These are phyloP conservation scores for Tachyglossus aculeatus DNA, from an alignment of 2,797 vertebrate species.

Conservation along the genomic window DNA sequence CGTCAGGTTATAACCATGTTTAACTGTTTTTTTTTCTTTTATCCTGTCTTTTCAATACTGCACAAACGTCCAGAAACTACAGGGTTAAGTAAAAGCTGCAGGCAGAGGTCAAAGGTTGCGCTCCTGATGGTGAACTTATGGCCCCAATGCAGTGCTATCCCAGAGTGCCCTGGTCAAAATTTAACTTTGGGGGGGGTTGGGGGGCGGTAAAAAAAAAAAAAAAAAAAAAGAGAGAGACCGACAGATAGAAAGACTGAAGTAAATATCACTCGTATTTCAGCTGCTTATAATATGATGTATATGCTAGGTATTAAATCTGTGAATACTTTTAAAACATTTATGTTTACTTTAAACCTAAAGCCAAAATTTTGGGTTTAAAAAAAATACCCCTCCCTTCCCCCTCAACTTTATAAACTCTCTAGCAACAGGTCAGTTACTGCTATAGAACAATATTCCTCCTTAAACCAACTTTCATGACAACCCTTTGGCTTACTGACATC, in stretches of 20 bases:
- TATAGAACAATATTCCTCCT: slow-evolving; percentile 67
- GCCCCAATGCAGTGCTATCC: slow-evolving; percentile 77
- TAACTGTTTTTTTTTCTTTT: slow-evolving; percentile 78
- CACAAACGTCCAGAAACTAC: slow-evolving; percentile 85
- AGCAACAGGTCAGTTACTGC: slow-evolving; percentile 71
- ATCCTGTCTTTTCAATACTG: slow-evolving; percentile 85
- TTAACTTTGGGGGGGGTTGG: slow-evolving; percentile 45
- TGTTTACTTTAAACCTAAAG: slow-evolving; percentile 77
- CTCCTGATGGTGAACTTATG: slow-evolving; percentile 73
- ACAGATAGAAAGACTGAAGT: slow-evolving; percentile 73
- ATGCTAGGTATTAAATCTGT: slow-evolving; percentile 78
- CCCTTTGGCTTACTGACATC: slow-evolving; percentile 60
- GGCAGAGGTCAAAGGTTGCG: slow-evolving; percentile 75
- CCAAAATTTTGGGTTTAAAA: slow-evolving; percentile 65
- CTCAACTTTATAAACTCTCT: slow-evolving; percentile 73
- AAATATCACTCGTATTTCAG: slow-evolving; percentile 77
- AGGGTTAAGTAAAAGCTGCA: slow-evolving; percentile 82
- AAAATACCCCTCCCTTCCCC: slow-evolving; percentile 61
- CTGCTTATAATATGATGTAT: slow-evolving; percentile 70
- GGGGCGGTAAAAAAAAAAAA: slow-evolving; percentile 37
- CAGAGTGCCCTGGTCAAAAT: slow-evolving; percentile 69
- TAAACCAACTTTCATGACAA: slow-evolving; percentile 68
- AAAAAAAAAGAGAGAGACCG: slow-evolving; percentile 65
- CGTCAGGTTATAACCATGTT: slow-evolving; percentile 88
- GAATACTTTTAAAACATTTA: slow-evolving; percentile 79